Percentiles rank a stretch among this genome's conserved stretches.
These are phyloP conservation scores for Platygyra sinensis DNA, from an alignment of 64 coral and sea anemone species.

Conservation along the genomic window DNA sequence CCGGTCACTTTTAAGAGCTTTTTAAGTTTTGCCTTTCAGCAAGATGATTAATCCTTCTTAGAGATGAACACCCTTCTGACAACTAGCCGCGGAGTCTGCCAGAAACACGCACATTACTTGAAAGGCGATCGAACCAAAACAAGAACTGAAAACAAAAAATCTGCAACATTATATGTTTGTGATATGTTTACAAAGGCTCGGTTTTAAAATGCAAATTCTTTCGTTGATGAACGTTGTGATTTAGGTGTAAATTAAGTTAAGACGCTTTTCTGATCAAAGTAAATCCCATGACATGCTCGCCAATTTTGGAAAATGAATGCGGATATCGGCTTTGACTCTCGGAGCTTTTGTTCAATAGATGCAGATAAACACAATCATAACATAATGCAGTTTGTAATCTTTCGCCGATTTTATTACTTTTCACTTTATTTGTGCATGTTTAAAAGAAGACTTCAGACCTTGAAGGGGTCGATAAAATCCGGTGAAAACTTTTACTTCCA, in stretches of 20 bases:
- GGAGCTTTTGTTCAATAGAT: constrained; percentile 18
- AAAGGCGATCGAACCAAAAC: constrained; percentile 25
- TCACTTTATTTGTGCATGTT: constrained; percentile 9
- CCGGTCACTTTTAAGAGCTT: constrained; percentile 8
- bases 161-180: neutral
- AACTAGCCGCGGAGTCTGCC: constrained; percentile 8
- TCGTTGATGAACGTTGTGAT: constrained; percentile 13
- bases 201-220: constrained; percentile 26
- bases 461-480: neutral
- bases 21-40: neutral
- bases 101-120: neutral
- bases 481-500: neutral
- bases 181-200: constrained; percentile 7
- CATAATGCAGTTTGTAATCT: constrained; percentile 12
- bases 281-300: constrained; percentile 19
- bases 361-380: constrained; percentile 25
- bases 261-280: constrained; percentile 21
- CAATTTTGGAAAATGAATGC: constrained; percentile 30
- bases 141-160: neutral
- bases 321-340: constrained; percentile 19
- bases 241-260: constrained; percentile 49
- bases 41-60: constrained; percentile 2
- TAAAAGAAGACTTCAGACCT: neutral
- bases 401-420: neutral
- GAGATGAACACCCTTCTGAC: neutral